These are phyloP conservation scores for Andrena hattorfiana DNA, from an alignment of 2,888 invertebrate species.

Conservation along the genomic window DNA sequence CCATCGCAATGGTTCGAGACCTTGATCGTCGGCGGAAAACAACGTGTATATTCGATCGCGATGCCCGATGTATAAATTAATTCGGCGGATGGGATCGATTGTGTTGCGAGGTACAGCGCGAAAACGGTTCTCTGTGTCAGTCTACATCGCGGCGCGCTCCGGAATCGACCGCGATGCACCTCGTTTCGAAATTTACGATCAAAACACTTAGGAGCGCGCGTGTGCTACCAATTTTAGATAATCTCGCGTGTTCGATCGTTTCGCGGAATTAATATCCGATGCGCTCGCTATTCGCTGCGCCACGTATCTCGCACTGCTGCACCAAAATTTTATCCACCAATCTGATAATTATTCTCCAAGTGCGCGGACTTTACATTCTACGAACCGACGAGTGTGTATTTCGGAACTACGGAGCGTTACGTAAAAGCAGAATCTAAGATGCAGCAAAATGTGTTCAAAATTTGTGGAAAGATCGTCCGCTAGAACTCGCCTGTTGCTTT, in stretches of 20 bases:
- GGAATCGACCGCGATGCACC: constrained; percentile 14
- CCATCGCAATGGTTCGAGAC: not conserved
- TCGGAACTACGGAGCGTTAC: not conserved
- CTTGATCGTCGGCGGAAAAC: constrained; percentile 13
- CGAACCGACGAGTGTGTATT: not conserved
- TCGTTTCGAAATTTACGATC: constrained; percentile 16
- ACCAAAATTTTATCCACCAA: not conserved
- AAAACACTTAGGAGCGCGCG: not conserved
- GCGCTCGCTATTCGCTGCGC: not conserved
- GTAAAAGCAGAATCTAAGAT: not conserved
- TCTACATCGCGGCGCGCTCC: constrained; percentile 26
- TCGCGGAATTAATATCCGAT: constrained; percentile 26
- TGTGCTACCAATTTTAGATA: constrained; percentile 39
- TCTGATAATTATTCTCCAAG: not conserved
- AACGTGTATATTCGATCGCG: constrained; percentile 19
- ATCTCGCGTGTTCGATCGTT: constrained; percentile 44
- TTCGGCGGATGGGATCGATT: constrained; percentile 52
- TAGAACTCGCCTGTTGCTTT: constrained; percentile 4
- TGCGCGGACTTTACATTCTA: not conserved
- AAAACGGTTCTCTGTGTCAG: constrained; percentile 16
- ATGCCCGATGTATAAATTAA: constrained; percentile 42
- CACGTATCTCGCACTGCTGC: not conserved
- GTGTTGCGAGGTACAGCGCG: constrained; percentile 32
- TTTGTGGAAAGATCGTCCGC: constrained; percentile 5
- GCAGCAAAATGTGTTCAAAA: constrained; percentile 11